phyloP scores from a whole-genome alignment of 2,797 vertebrate species.

The Periophthalmus magnuspinnatus region DNA sequence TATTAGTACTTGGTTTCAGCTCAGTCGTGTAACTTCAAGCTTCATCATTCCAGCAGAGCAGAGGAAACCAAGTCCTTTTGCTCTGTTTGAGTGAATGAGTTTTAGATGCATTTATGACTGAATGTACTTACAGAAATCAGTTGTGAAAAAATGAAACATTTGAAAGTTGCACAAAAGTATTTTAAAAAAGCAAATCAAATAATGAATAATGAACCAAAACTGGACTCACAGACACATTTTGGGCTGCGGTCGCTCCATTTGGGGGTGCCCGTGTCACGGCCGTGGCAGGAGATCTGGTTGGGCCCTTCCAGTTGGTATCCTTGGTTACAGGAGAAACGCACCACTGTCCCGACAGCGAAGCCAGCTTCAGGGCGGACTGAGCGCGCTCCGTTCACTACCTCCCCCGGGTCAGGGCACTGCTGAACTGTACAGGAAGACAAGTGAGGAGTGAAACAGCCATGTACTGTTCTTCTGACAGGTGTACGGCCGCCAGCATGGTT shows the following conservation, averaged over 20 bases:
- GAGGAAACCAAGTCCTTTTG: no score
- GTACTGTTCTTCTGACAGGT: no score
- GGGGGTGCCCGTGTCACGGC: conserved; percentile 87
- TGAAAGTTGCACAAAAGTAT: not conserved
- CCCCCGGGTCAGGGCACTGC: conserved; percentile 89
- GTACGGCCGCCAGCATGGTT: no score
- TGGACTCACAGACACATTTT: conserved; percentile 90
- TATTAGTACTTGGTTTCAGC: no score
- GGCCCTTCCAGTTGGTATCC: conserved; percentile 91
- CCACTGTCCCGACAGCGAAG: conserved; percentile 87
- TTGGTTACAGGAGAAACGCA: conserved; percentile 90
- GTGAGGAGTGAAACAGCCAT: not conserved
- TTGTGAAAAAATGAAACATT: no score
- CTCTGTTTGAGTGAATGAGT: no score
- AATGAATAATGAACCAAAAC: not conserved
- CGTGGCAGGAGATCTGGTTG: conserved; percentile 87
- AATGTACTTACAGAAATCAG: no score
- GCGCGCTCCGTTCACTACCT: conserved; percentile 88
- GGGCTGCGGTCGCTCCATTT: conserved; percentile 94
- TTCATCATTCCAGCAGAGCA: no score
- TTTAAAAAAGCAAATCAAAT: not conserved
- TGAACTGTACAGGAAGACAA: conserved; percentile 75
- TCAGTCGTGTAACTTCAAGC: no score
- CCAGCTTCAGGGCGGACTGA: conserved; percentile 83
- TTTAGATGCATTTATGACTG: no score